Evolutionary conservation across 2,113 vertebrate genomes (phyloP).

Genomic region (Synchiropus splendidus): DNA sequence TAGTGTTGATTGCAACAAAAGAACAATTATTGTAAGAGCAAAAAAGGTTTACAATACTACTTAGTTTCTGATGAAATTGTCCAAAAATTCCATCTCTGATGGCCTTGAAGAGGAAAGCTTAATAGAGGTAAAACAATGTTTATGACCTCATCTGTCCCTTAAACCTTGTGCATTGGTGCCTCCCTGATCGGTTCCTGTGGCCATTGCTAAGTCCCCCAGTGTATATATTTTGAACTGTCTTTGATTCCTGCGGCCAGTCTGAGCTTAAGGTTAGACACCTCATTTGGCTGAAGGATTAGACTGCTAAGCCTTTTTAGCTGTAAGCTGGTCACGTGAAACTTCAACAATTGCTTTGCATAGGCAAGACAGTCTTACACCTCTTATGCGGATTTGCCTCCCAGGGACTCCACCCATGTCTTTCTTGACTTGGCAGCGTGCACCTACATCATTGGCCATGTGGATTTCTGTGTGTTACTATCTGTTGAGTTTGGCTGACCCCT

Average conservation of each 20-base stretch:
- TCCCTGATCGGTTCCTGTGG: constrained; percentile 7
- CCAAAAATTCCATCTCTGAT: too few species aligned
- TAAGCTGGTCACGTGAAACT: constrained; percentile 58
- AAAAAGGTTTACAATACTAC: too few species aligned
- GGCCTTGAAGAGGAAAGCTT: too few species aligned
- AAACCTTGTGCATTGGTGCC: not conserved
- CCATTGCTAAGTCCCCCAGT: constrained; percentile 2
- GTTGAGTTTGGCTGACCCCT: constrained; percentile 20
- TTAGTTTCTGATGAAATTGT: too few species aligned
- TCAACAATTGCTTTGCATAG: constrained; percentile 36
- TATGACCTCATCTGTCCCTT: too few species aligned
- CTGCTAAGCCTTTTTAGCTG: constrained; percentile 56
- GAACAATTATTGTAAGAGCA: too few species aligned
- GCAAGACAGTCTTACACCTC: constrained; percentile 25
- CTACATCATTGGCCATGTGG: constrained; percentile 40
- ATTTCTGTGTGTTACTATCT: constrained; percentile 21
- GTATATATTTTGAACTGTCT: constrained; percentile 12
- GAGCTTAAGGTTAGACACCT: constrained; percentile 46
- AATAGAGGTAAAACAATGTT: too few species aligned
- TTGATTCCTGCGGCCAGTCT: constrained; percentile 36
- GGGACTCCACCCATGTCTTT: constrained; percentile 39
- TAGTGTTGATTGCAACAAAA: too few species aligned
- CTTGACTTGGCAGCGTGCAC: constrained; percentile 24
- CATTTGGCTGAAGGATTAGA: constrained; percentile 59
- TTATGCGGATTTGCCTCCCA: constrained; percentile 30